Conservation (phyloP, 2,113 vertebrate species). For the Macrotis lagotis region DNA sequence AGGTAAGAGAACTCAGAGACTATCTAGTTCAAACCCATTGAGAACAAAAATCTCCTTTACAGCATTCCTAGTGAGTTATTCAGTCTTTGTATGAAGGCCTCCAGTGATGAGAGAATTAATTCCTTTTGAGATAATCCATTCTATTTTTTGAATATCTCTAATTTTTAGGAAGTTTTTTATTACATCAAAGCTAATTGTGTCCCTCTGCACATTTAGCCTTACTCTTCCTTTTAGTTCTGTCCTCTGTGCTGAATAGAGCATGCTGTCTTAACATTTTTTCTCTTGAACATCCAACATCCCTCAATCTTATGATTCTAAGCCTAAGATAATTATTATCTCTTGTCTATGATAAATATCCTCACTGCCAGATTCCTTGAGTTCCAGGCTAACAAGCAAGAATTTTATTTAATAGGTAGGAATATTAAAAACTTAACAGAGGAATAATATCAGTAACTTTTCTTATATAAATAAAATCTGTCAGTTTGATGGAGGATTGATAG, state of each 20-base stretch:
- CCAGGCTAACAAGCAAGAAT: background rate
- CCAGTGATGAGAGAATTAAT: background rate
- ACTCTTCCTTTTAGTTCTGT: background rate
- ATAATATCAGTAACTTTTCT: background rate
- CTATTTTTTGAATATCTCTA: background rate
- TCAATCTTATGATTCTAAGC: background rate
- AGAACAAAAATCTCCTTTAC: background rate
- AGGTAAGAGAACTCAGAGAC: background rate
- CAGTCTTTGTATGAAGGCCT: background rate
- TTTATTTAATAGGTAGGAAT: background rate
- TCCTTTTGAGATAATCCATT: background rate
- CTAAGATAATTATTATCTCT: background rate
- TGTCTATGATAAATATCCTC: background rate
- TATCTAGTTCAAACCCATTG: background rate
- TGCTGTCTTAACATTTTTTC: background rate
- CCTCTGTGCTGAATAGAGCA: background rate
- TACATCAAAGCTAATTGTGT: background rate
- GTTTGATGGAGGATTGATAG: background rate
- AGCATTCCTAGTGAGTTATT: background rate
- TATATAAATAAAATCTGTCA: background rate
- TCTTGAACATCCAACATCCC: background rate
- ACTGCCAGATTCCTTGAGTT: background rate
- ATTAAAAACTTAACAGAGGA: background rate
- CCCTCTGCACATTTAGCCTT: background rate
- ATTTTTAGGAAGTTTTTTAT: background rate